Evolutionary conservation across 2,888 invertebrate genomes (phyloP).

Genomic region (Spilarctia lutea): DNA sequence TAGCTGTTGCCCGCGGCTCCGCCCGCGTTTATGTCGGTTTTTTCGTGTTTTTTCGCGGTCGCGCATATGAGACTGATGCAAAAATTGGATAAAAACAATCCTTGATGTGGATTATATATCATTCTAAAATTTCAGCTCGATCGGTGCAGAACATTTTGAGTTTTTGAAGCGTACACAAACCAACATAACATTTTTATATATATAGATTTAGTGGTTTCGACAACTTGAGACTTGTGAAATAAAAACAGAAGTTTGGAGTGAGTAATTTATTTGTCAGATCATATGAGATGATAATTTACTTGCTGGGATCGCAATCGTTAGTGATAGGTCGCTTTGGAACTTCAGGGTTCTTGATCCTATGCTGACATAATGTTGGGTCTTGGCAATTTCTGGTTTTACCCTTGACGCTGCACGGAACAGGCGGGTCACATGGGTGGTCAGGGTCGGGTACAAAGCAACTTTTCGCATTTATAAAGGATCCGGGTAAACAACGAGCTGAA

Average conservation of each 20-base stretch:
- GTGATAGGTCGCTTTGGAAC: slow-evolving; percentile 21
- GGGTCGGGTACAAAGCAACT: slow-evolving; percentile 33
- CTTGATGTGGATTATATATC: too few relatives aligned
- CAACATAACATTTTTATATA: too few relatives aligned
- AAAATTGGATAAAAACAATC: too few relatives aligned
- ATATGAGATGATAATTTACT: slow-evolving; percentile 22
- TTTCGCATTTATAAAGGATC: slow-evolving; percentile 41
- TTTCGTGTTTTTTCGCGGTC: too few relatives aligned
- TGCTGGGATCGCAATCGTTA: slow-evolving; percentile 36
- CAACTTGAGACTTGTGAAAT: neutral
- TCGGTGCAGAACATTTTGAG: too few relatives aligned
- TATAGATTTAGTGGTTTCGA: too few relatives aligned
- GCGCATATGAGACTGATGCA: too few relatives aligned
- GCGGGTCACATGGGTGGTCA: slow-evolving; percentile 50
- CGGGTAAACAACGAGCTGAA: slow-evolving; percentile 50
- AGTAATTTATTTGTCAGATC: neutral
- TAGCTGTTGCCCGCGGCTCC: too few relatives aligned
- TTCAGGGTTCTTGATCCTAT: slow-evolving; percentile 54
- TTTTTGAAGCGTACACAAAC: too few relatives aligned
- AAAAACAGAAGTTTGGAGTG: neutral
- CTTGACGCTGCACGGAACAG: slow-evolving; percentile 38
- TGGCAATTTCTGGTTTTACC: slow-evolving; percentile 38
- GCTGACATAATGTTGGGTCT: slow-evolving; percentile 35
- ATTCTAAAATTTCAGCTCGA: too few relatives aligned
- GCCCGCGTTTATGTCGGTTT: too few relatives aligned